Evolutionary conservation across 2,888 invertebrate species (phyloP), one percentile per base, ranked within the genome.

Genomic region (Cecidostiba fungosa): DNA sequence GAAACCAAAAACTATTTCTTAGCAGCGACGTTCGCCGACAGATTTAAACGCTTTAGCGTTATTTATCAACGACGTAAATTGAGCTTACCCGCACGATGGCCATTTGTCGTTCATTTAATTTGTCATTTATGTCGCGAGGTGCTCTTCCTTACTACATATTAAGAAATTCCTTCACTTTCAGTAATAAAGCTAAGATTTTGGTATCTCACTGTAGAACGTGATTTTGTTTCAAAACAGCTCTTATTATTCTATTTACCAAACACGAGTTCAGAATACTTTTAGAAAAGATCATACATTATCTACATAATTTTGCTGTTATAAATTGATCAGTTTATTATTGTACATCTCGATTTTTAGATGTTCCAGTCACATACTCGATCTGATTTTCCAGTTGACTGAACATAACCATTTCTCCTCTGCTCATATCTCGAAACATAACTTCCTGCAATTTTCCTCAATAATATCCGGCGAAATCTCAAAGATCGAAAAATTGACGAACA

Each of bases 81-180:
- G 69, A 69, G 59, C 54, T 5, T 36, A n/a, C 69, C 70, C 39
- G 70, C 77, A 70, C 76, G 76, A 39, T 77, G 26, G 54, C 70
- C 50, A 82, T 82, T 82, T 77, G 77, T 77, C 82, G 69, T 70
- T 54, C 26, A 69, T 59, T 70, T 43, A 70, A 82, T 82, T 82
- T 77, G 70, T 77, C 82, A 70, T 77, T 82, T 77, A 54, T 54
- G 70, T 82, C 66, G 23, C 39, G 79, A 16, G 29, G 66, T n/a
- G 54, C 62, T n/a, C n/a, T n/a, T n/a, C n/a, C n/a, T n/a, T n/a
- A n/a, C n/a, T n/a, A n/a, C n/a, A n/a, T n/a, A n/a, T n/a, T n/a
- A n/a, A 76, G 43, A 76, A 36, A 76, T 82, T 76, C 74, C 50
- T 29, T 69, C 69, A 69, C 50, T 47, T 76, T 82, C 16, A 14